A percentile compares a stretch with the other conserved stretches of the same genome.
phyloP scores from a whole-genome alignment of 2,797 vertebrate genomes.

The Trichosurus vulpecula region DNA sequence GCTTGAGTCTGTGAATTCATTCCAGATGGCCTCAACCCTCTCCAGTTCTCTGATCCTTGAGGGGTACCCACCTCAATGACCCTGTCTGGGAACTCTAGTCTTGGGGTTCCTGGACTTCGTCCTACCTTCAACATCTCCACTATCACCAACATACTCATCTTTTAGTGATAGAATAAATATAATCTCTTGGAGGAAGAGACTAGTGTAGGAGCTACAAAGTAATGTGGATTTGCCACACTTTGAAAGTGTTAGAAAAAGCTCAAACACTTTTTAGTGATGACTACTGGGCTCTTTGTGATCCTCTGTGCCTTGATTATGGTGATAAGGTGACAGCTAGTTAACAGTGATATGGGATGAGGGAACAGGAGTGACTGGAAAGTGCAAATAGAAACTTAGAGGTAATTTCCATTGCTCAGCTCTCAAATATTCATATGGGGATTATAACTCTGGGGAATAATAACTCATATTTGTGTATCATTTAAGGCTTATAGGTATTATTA shows the following conservation, averaged over 20 bases:
- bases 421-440: background rate
- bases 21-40: too few species aligned
- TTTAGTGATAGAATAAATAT: background rate
- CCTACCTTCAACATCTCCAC: too few species aligned
- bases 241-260: background rate
- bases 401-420: background rate
- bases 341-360: background rate
- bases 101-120: too few species aligned
- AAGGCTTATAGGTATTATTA: background rate
- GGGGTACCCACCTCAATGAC: too few species aligned
- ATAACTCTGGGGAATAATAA: background rate
- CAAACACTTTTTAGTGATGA: background rate
- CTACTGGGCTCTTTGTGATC: background rate
- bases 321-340: background rate
- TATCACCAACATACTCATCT: background rate
- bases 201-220: background rate
- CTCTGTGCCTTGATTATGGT: background rate
- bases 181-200: background rate
- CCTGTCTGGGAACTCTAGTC: too few species aligned
- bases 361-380: background rate
- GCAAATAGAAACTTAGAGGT: background rate
- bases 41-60: too few species aligned
- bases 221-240: background rate
- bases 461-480: background rate
- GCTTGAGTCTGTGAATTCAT: too few species aligned